A percentile compares a stretch with the other conserved stretches of the same genome.
phyloP scores from a whole-genome alignment of 2,888 invertebrate genomes.

The Sisyra terminalis region DNA sequence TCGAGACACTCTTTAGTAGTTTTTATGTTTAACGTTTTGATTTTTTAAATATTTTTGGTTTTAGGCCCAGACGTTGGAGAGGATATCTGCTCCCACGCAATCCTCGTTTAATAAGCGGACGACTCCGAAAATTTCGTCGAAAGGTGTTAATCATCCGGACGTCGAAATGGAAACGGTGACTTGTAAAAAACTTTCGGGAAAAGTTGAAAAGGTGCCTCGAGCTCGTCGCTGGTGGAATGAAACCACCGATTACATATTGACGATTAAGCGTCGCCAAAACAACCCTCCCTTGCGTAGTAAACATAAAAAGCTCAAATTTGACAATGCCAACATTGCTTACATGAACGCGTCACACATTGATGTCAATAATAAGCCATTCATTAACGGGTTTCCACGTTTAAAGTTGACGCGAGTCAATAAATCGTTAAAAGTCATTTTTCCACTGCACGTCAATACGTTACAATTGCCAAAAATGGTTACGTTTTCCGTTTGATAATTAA shows the following conservation, averaged over 20 bases:
- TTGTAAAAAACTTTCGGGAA: background rate
- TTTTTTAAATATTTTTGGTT: background rate
- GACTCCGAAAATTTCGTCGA: conserved; percentile 9
- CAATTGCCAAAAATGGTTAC: background rate
- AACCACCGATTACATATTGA: conserved; percentile 22
- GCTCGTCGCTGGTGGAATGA: conserved; percentile 25
- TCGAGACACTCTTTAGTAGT: too few species aligned
- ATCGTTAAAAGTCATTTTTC: background rate
- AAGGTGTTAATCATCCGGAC: conserved; percentile 6
- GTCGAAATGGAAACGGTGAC: too few species aligned
- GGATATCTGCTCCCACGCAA: conserved; percentile 49
- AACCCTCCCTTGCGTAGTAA: conserved; percentile 14
- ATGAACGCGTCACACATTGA: background rate
- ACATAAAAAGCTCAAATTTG: conserved; percentile 2
- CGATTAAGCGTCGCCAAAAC: conserved; percentile 21
- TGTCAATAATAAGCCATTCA: conserved; percentile 1
- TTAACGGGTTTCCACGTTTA: conserved; percentile 21
- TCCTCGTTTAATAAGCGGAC: conserved; percentile 37
- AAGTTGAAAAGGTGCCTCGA: conserved; percentile 15
- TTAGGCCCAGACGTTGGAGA: conserved; percentile 32
- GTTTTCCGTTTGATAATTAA: too few species aligned
- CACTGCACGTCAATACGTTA: conserved; percentile 2
- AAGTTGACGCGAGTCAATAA: conserved; percentile 15
- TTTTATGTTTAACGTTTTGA: too few species aligned
- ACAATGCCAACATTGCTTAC: background rate